Percentiles rank a stretch among this genome's conserved stretches.
Conservation (phyloP, 1,140 invertebrate genomes). For the Sycophaga agraensis region DNA sequence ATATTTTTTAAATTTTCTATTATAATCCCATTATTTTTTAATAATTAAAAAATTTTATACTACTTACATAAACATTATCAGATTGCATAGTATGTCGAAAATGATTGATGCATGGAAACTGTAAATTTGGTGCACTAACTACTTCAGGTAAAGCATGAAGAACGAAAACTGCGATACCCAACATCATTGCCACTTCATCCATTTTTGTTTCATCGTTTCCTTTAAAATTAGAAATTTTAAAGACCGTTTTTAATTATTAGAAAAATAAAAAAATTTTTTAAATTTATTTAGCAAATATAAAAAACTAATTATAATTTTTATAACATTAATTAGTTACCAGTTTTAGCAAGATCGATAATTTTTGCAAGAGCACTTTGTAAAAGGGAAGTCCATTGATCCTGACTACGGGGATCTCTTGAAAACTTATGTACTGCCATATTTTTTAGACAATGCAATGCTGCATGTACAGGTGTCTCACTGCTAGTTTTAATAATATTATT, state of each 20-base stretch:
- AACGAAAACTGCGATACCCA: conserved; percentile 85
- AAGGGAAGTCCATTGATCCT: conserved; percentile 73
- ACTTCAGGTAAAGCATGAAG: conserved; percentile 77
- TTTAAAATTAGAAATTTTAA: conserved; percentile 39
- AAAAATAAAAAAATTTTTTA: neutral
- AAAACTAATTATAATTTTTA: too few species aligned
- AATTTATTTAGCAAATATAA: neutral
- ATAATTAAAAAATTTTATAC: too few species aligned
- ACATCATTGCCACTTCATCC: conserved; percentile 81
- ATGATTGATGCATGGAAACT: conserved; percentile 92
- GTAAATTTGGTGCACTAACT: conserved; percentile 75
- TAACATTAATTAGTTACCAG: conserved; percentile 58
- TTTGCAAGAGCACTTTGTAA: conserved; percentile 85
- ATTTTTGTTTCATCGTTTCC: conserved; percentile 75
- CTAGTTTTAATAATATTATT: conserved; percentile 61
- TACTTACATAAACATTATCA: conserved; percentile 67
- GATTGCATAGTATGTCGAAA: conserved; percentile 86
- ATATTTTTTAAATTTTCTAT: neutral
- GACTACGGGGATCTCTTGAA: conserved; percentile 63
- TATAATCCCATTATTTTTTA: conserved; percentile 25
- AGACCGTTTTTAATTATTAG: conserved; percentile 1
- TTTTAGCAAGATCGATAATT: conserved; percentile 87
- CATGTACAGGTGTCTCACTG: conserved; percentile 64
- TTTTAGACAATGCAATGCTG: conserved; percentile 72
- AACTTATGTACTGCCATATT: conserved; percentile 68